Conservation (phyloP, 2,888 invertebrate genomes). For the Hyposoter didymator region DNA sequence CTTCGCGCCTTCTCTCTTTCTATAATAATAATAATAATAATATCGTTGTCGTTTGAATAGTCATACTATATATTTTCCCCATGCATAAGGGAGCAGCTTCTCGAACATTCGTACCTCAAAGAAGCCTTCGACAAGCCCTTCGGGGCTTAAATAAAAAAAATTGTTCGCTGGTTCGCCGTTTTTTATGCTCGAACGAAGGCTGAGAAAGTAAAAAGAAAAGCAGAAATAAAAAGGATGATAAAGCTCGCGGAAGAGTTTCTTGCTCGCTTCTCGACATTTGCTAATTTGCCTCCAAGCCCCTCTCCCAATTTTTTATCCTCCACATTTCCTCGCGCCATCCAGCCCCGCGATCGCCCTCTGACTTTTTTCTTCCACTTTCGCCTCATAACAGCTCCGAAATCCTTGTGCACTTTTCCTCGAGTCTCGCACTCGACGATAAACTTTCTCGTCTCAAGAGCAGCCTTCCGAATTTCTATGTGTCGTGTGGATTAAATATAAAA, state of each 20-base stretch:
- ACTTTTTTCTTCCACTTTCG: conserved; percentile 8
- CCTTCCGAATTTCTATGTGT: not conserved
- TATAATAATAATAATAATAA: conserved; percentile 34
- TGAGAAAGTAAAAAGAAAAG: not conserved
- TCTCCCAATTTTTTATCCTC: not conserved
- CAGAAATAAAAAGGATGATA: not conserved
- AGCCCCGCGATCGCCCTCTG: not conserved
- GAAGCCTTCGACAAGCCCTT: conserved; percentile 61
- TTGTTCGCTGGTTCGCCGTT: conserved; percentile 46
- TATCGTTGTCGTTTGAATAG: conserved; percentile 28
- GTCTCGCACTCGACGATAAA: conserved; percentile 48
- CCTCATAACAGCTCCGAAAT: conserved; percentile 24
- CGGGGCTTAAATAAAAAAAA: conserved; percentile 70
- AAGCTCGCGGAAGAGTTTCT: conserved; percentile 22
- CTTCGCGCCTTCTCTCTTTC: conserved; percentile 40
- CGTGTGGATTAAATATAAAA: not conserved
- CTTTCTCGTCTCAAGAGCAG: conserved; percentile 42
- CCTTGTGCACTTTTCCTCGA: conserved; percentile 22
- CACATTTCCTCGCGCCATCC: not conserved
- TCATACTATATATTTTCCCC: conserved; percentile 10
- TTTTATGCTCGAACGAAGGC: conserved; percentile 23
- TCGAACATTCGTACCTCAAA: conserved; percentile 45
- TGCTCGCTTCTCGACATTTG: conserved; percentile 27
- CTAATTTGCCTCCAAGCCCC: conserved; percentile 41
- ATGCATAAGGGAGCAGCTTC: conserved; percentile 6